Percentiles rank a stretch among this genome's conserved stretches.
Conservation (phyloP, 2,797 vertebrate genomes). For the Carcharodon carcharias region DNA sequence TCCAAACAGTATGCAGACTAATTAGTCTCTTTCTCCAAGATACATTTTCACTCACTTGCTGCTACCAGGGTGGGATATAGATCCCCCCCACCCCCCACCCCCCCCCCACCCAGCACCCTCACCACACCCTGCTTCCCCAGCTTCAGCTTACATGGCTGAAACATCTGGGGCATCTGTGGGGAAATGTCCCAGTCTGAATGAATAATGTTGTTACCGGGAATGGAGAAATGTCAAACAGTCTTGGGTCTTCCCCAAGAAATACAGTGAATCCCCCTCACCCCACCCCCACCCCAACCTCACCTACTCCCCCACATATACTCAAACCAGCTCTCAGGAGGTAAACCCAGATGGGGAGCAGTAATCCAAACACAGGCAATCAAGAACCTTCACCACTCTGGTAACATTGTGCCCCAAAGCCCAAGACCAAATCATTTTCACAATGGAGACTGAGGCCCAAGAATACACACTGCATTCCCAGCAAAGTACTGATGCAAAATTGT, state of each 20-base stretch:
- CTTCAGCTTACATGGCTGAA: not conserved
- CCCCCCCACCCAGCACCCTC: too few species aligned
- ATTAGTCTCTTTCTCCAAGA: too few species aligned
- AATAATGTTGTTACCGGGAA: too few species aligned
- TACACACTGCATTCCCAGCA: not conserved
- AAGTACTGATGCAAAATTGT: too few species aligned
- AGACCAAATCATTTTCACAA: not conserved
- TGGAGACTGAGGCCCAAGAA: not conserved
- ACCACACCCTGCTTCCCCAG: too few species aligned
- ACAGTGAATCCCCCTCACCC: too few species aligned
- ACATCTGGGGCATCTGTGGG: not conserved
- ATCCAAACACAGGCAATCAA: not conserved
- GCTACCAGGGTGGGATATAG: too few species aligned
- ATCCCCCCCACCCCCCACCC: too few species aligned
- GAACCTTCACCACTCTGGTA: not conserved
- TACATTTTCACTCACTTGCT: too few species aligned
- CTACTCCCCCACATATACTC: not conserved
- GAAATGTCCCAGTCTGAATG: not conserved
- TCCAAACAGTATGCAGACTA: too few species aligned
- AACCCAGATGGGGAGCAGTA: not conserved
- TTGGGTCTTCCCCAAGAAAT: not conserved
- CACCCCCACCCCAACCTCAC: not conserved
- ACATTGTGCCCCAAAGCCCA: not conserved
- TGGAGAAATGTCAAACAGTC: too few species aligned
- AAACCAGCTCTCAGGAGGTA: not conserved